Conservation (phyloP, 2,888 invertebrate genomes). For the Gerosis bhagava region DNA sequence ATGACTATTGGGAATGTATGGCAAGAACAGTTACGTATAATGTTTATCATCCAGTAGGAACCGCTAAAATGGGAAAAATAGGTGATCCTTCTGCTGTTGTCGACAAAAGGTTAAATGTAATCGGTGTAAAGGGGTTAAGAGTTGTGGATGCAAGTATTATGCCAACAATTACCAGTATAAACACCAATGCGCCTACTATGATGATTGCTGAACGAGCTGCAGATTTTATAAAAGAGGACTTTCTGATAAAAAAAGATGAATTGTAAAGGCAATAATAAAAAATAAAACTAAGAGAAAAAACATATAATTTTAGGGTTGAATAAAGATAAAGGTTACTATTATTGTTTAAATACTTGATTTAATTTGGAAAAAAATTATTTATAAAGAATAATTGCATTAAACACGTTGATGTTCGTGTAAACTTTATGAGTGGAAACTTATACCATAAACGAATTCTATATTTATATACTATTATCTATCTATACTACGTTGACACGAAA, state of each 20-base stretch:
- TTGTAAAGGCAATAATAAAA: conserved; percentile 47
- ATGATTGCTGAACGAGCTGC: conserved; percentile 73
- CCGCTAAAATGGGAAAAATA: conserved; percentile 64
- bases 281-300: too few relatives aligned
- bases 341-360: too few relatives aligned
- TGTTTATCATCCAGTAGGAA: conserved; percentile 72
- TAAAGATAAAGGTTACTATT: too few relatives aligned
- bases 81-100: conserved; percentile 57
- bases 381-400: too few relatives aligned
- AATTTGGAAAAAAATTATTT: too few relatives aligned
- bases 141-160: conserved; percentile 71
- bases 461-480: too few relatives aligned
- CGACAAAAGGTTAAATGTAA: conserved; percentile 53
- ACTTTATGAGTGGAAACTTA: too few relatives aligned
- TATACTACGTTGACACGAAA: too few relatives aligned
- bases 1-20: conserved; percentile 72
- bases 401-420: too few relatives aligned
- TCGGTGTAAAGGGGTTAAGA: conserved; percentile 53
- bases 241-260: conserved; percentile 48
- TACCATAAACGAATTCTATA: too few relatives aligned
- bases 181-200: conserved; percentile 68
- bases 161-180: conserved; percentile 70
- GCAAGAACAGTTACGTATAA: conserved; percentile 64
- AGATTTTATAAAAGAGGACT: conserved; percentile 64
- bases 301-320: too few relatives aligned